Evolutionary conservation across 2,888 invertebrate species (phyloP), one percentile per base, ranked within the genome.

Genomic region (Nineta flava): DNA sequence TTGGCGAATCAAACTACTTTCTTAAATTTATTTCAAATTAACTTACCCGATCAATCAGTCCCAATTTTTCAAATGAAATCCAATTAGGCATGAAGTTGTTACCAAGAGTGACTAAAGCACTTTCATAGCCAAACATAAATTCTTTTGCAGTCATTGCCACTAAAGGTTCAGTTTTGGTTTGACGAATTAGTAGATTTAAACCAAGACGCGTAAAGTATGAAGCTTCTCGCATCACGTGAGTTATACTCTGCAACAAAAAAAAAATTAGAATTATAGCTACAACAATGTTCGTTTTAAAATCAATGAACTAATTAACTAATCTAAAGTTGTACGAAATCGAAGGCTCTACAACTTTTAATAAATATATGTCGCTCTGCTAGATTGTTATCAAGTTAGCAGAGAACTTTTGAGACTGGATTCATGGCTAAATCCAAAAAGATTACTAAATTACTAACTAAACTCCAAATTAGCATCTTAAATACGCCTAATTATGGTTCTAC

Each of bases 91-190:
- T 67, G 57, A 91, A 75, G 15, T 80, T 81, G 64, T 91, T 87
- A 0, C 91, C 91, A 49, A 92, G 64, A 1, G 83, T 83, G 66
- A 92, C 82, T 51, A 92, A 69, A 3, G 83, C 71, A n/a, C 87
- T 85, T 55, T 81, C 69, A 67, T 86, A 88, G 0, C 90, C 90
- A 69, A 91, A 91, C 86, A 92, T 87, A 64, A 91, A 87, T 63
- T 91, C 88, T 53, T 67, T 76, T 0, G 91, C 90, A 0, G 87
- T 87, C 82, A 88, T 87, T 59, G 74, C 68, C 3, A 83, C 79
- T 16, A 92, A 69, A 0, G 90, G 87, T 55, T 77, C 69, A 3
- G 80, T 73, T 34, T 81, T 73, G 0, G 85, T 81, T 50, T 82
- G 70, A 2, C 72, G 62, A 47, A 90, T 80, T 2, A 90, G 60